Evolutionary conservation across 1,140 invertebrate species (phyloP).

Genomic region (Plutomurus gul): DNA sequence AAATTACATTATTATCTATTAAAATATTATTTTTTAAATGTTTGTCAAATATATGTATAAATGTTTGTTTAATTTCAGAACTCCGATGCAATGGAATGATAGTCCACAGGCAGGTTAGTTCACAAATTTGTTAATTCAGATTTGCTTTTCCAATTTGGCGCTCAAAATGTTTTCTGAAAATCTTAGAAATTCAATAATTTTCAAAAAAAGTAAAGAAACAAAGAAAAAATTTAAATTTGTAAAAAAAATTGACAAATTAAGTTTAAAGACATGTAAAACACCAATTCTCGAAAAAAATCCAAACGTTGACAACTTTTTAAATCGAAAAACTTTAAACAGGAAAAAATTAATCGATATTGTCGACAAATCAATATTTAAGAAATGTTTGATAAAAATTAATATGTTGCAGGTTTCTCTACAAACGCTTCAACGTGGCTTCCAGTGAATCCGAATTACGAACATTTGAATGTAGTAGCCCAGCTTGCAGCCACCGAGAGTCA

Average conservation of each 20-base stretch:
- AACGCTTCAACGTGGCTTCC: conserved; percentile 70
- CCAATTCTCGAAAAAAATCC: too few relatives aligned
- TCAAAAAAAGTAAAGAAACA: too few relatives aligned
- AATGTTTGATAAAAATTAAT: background rate
- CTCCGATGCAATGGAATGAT: conserved; percentile 60
- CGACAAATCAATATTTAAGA: background rate
- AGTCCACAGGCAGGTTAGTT: conserved; percentile 54
- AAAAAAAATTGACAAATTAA: too few relatives aligned
- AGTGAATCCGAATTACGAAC: conserved; percentile 62
- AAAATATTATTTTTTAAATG: too few relatives aligned
- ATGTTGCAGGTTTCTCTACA: conserved; percentile 39
- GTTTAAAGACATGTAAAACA: too few relatives aligned
- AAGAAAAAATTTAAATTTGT: too few relatives aligned
- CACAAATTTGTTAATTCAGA: conserved; percentile 62
- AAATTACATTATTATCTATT: too few relatives aligned
- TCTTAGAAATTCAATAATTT: background rate
- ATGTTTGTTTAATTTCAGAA: too few relatives aligned
- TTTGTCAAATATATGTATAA: too few relatives aligned
- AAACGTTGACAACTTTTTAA: too few relatives aligned
- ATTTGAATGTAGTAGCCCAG: conserved; percentile 62
- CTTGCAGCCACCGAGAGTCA: conserved; percentile 55
- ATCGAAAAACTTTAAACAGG: too few relatives aligned
- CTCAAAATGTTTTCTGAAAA: background rate
- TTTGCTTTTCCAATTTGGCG: background rate
- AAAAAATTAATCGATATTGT: background rate